Percentiles rank a stretch among this genome's conserved stretches.
phyloP scores from a whole-genome alignment of 2,113 vertebrate species.

The Daphoenositta chrysoptera region DNA sequence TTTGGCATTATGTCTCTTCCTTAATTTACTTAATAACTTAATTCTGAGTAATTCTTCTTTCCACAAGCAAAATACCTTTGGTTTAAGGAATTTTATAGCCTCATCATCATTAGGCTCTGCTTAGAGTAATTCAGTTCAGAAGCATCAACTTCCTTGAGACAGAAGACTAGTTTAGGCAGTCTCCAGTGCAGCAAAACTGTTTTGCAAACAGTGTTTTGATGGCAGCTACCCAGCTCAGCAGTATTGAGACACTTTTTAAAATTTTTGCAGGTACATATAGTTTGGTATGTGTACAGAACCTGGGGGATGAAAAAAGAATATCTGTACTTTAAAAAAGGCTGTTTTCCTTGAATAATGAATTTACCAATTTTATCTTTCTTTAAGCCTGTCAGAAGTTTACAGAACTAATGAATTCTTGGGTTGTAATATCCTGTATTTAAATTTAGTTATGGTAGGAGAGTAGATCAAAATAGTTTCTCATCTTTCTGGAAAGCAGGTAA shows the following conservation, averaged over 20 bases:
- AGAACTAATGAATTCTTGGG: background rate
- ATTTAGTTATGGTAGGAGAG: background rate
- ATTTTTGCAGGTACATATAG: background rate
- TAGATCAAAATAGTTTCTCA: background rate
- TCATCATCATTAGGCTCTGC: background rate
- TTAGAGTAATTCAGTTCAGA: background rate
- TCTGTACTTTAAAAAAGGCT: background rate
- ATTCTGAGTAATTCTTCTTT: background rate
- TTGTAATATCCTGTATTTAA: background rate
- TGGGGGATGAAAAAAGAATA: background rate
- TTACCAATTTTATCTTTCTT: background rate
- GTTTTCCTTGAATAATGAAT: background rate
- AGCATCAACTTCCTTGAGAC: background rate
- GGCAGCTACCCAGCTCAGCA: background rate
- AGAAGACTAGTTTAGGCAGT: background rate
- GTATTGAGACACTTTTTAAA: background rate
- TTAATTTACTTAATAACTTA: background rate
- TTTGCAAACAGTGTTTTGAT: background rate
- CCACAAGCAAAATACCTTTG: background rate
- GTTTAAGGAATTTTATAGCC: background rate
- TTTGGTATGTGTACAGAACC: background rate
- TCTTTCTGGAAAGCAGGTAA: background rate
- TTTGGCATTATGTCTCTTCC: background rate
- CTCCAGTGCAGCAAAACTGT: background rate
- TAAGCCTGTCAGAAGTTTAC: background rate